Evolutionary conservation across 2,888 invertebrate genomes (phyloP).

Genomic region (Nudaria mundana): DNA sequence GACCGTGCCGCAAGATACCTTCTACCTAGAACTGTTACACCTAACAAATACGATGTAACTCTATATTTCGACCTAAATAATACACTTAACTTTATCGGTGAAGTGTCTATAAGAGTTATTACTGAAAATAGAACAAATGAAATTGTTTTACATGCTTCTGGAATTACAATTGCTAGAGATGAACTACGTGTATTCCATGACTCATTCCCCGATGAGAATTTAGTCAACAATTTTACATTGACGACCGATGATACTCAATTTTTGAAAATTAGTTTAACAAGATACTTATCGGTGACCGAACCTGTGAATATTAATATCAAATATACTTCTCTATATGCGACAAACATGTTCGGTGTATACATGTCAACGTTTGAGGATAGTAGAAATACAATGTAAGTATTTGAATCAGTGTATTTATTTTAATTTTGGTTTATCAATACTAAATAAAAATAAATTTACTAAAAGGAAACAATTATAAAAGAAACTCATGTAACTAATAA

Average conservation of each 20-base stretch:
- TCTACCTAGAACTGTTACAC: conserved; percentile 76
- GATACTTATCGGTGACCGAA: conserved; percentile 45
- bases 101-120: conserved; percentile 61
- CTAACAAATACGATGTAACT: conserved; percentile 74
- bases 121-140: conserved; percentile 42
- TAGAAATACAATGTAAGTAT: conserved; percentile 51
- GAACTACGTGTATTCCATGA: conserved; percentile 39
- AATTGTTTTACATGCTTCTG: conserved; percentile 73
- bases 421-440: no score
- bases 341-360: conserved; percentile 84
- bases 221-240: conserved; percentile 33
- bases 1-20: conserved; percentile 57
- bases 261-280: conserved; percentile 64
- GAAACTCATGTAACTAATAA: no score
- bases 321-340: conserved; percentile 80
- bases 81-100: conserved; percentile 62
- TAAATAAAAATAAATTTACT: no score
- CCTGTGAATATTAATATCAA: conserved; percentile 76
- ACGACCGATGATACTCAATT: conserved; percentile 68
- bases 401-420: not conserved
- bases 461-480: no score
- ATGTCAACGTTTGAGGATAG: conserved; percentile 73
- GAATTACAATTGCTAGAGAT: conserved; percentile 45
- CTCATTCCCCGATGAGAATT: conserved; percentile 21
- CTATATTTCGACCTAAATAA: conserved; percentile 70